Percentiles rank a stretch among this genome's conserved stretches.
Evolutionary conservation across 2,797 vertebrate species (phyloP).

Genomic region (Enteromius trimaculatus): DNA sequence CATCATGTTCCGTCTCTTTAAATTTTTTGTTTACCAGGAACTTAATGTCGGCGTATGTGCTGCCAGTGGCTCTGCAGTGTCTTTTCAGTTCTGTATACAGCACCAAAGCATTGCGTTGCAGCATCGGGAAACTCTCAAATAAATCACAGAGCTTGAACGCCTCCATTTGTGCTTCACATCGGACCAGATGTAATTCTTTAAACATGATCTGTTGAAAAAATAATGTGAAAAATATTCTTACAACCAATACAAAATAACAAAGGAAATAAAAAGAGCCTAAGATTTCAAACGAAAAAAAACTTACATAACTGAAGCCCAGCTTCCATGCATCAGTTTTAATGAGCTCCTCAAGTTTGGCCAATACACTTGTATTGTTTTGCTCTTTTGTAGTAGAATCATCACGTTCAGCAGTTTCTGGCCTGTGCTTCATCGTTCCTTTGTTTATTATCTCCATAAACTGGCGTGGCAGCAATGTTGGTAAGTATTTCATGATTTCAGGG

Average conservation of each 20-base stretch:
- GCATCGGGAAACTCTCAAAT: constrained; percentile 67
- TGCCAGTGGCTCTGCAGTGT: constrained; percentile 74
- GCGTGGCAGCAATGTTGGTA: constrained; percentile 79
- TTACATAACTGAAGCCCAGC: constrained; percentile 63
- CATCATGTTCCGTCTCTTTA: constrained; percentile 58
- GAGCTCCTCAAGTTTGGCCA: constrained; percentile 72
- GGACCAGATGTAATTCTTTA: constrained; percentile 71
- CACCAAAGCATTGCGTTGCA: constrained; percentile 76
- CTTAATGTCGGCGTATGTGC: constrained; percentile 75
- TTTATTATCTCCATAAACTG: constrained; percentile 70
- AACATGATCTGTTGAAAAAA: constrained; percentile 73
- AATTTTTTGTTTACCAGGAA: constrained; percentile 63
- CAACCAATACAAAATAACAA: neutral
- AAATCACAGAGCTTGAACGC: constrained; percentile 74
- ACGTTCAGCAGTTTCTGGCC: neutral
- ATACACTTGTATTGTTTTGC: neutral
- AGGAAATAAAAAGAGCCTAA: neutral
- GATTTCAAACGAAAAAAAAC: neutral
- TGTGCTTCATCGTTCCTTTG: neutral
- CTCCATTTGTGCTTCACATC: constrained; percentile 76
- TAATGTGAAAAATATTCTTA: neutral
- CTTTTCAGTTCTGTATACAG: constrained; percentile 77
- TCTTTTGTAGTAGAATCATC: neutral
- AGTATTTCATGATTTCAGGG: constrained; percentile 77
- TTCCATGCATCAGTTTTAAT: constrained; percentile 80